Evolutionary conservation across 2,113 vertebrate species (phyloP).

Genomic region (Tachuris rubrigastra): DNA sequence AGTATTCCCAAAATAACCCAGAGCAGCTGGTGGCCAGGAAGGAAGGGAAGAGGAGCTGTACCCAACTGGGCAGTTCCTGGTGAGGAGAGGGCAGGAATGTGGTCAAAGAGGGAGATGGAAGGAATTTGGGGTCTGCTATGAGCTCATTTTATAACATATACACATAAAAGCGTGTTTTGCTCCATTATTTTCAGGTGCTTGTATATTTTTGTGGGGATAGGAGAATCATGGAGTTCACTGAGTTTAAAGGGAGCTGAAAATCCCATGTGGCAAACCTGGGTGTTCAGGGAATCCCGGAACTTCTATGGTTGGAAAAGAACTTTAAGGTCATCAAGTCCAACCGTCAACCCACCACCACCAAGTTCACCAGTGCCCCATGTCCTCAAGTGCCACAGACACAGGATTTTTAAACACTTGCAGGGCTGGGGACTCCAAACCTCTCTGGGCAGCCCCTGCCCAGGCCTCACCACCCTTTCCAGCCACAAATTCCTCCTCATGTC

Average conservation of each 20-base stretch:
- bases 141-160: background rate
- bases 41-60: background rate
- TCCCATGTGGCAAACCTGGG: fast-evolving
- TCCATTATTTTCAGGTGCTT: background rate
- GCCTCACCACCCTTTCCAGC: too few species aligned
- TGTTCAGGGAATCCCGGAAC: too few species aligned
- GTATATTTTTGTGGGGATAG: background rate
- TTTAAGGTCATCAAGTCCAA: too few species aligned
- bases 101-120: background rate
- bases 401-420: too few species aligned
- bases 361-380: too few species aligned
- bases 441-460: too few species aligned
- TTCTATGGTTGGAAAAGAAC: too few species aligned
- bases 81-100: fast-evolving
- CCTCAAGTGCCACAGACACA: too few species aligned
- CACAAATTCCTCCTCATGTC: too few species aligned
- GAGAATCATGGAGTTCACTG: background rate
- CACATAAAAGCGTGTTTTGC: background rate
- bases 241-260: background rate
- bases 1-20: background rate
- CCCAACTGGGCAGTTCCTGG: background rate
- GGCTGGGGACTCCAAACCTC: too few species aligned
- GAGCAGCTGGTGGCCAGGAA: background rate
- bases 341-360: too few species aligned
- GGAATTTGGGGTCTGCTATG: fast-evolving